A percentile compares a stretch with the other conserved stretches of the same genome.
Evolutionary conservation across 2,888 invertebrate genomes (phyloP).

Genomic region (Alitta virens): DNA sequence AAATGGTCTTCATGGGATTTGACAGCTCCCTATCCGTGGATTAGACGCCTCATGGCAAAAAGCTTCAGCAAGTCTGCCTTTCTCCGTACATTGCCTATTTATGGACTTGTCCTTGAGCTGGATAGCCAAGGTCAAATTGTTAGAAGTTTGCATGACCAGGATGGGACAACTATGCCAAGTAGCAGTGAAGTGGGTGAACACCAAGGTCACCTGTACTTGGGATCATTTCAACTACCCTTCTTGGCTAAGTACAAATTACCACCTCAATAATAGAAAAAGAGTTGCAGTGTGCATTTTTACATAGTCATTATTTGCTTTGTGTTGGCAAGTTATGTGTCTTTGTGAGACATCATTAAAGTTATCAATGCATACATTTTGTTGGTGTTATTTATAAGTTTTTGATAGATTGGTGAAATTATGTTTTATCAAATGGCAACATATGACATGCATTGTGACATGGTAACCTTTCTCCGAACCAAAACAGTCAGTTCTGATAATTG

Average conservation of each 20-base stretch:
- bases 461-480: too few species aligned
- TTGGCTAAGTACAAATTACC: slow-evolving; percentile 24
- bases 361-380: too few species aligned
- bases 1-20: slow-evolving; percentile 18
- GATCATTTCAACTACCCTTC: slow-evolving; percentile 46
- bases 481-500: too few species aligned
- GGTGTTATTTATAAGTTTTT: too few species aligned
- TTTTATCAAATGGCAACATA: too few species aligned
- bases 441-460: too few species aligned
- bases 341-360: too few species aligned
- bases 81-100: not conserved
- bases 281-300: too few species aligned
- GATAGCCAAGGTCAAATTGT: slow-evolving; percentile 20
- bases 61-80: not conserved
- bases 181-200: slow-evolving; percentile 52
- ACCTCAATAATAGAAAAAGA: too few species aligned
- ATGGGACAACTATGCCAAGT: slow-evolving; percentile 11
- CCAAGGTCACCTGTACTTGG: slow-evolving; percentile 51
- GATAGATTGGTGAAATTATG: too few species aligned
- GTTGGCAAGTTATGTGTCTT: too few species aligned
- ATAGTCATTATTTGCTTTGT: too few species aligned
- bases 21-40: slow-evolving; percentile 15
- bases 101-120: slow-evolving; percentile 17
- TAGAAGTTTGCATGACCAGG: slow-evolving; percentile 21
- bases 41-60: slow-evolving; percentile 22